A percentile compares a stretch with the other conserved stretches of the same genome.
phyloP scores from a whole-genome alignment of 2,113 vertebrate genomes.

The Myiozetetes cayanensis region DNA sequence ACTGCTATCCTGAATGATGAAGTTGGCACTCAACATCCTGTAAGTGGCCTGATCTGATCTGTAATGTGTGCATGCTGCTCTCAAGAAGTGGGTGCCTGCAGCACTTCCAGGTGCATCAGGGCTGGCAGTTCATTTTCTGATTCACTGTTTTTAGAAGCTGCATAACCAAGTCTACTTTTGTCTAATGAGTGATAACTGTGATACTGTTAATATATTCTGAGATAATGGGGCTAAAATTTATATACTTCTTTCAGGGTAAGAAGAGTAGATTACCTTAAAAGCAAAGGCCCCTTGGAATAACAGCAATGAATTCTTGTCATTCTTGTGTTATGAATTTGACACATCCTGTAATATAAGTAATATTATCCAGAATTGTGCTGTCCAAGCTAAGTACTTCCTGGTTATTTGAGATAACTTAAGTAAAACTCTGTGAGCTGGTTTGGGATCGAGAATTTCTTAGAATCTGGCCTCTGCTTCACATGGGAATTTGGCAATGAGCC shows the following conservation, averaged over 20 bases:
- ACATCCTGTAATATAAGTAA: not conserved
- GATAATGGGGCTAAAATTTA: not conserved
- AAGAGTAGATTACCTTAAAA: not conserved
- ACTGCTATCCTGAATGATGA: constrained; percentile 4
- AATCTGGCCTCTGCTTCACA: not conserved
- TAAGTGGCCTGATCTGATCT: constrained; percentile 48
- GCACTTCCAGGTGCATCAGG: not conserved
- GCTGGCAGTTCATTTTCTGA: not conserved
- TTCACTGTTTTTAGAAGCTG: not conserved
- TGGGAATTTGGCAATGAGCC: not conserved
- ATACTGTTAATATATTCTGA: not conserved
- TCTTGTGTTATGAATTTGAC: not conserved
- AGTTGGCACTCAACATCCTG: not conserved
- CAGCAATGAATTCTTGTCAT: not conserved
- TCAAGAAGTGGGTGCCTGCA: not conserved
- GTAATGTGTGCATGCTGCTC: not conserved
- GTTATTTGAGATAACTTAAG: not conserved
- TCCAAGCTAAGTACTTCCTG: not conserved
- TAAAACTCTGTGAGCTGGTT: not conserved
- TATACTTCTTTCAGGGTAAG: not conserved
- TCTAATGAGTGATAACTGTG: not conserved
- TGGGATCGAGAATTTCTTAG: not conserved
- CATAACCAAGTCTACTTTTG: not conserved
- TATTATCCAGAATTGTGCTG: not conserved
- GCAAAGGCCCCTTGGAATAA: not conserved